Conservation (phyloP, 2,888 invertebrate genomes). For the Stictocephala bisonia region DNA sequence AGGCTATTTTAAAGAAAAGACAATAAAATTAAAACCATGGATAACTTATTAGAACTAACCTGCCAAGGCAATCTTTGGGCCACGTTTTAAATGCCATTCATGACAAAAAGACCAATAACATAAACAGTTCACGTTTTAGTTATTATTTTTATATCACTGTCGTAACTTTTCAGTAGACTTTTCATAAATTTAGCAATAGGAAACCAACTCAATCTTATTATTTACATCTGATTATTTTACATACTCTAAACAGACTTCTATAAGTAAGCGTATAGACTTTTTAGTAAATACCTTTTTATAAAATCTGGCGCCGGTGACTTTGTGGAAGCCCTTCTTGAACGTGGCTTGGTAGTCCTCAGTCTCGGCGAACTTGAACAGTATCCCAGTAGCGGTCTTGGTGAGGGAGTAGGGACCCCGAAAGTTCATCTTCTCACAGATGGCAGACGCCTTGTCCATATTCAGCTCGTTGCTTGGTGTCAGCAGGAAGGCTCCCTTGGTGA, state of each 20-base stretch:
- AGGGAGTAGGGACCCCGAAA: constrained; percentile 88
- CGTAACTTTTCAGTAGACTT: too few species aligned
- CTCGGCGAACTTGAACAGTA: constrained; percentile 88
- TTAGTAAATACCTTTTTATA: constrained; percentile 88
- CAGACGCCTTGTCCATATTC: constrained; percentile 86
- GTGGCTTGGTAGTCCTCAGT: constrained; percentile 89
- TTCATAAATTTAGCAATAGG: too few species aligned
- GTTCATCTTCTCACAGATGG: constrained; percentile 90
- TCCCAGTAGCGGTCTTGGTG: constrained; percentile 89
- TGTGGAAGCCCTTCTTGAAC: constrained; percentile 88
- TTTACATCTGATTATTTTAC: too few species aligned
- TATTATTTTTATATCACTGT: too few species aligned
- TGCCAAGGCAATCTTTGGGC: too few species aligned
- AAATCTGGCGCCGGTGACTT: constrained; percentile 85
- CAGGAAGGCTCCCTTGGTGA: constrained; percentile 78
- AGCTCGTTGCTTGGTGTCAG: constrained; percentile 88
- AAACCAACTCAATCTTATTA: too few species aligned
- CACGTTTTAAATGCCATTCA: too few species aligned
- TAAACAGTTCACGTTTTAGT: too few species aligned
- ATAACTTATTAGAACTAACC: too few species aligned
- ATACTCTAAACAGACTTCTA: constrained; percentile 15
- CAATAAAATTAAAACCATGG: too few species aligned
- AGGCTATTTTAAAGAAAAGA: too few species aligned
- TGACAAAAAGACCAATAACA: too few species aligned
- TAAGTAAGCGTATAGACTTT: neutral